Conservation (phyloP, 2,113 vertebrate genomes). For the Plecotus auritus region DNA sequence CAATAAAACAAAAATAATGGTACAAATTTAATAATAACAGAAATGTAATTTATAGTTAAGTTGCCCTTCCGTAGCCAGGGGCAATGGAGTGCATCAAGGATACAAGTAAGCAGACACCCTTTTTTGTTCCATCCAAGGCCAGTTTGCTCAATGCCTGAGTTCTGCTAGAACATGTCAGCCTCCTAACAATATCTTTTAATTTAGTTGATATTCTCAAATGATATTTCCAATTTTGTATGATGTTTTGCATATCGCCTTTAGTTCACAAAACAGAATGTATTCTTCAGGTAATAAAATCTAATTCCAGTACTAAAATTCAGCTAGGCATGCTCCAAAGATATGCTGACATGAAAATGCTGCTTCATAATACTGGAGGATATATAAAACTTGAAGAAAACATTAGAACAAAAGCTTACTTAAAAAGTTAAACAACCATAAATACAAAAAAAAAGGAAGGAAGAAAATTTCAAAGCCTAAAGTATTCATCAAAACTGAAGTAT, state of each 20-base stretch:
- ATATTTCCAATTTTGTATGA: conserved; percentile 41
- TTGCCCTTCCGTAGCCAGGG: not conserved
- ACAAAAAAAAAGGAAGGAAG: not conserved
- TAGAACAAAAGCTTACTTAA: not conserved
- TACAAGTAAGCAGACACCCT: conserved; percentile 28
- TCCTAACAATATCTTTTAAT: conserved; percentile 50
- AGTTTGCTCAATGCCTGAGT: not conserved
- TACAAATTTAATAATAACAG: conserved; percentile 50
- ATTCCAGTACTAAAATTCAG: conserved; percentile 42
- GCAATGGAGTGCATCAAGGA: not conserved
- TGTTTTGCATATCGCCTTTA: conserved; percentile 48
- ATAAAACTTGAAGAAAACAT: conserved; percentile 4
- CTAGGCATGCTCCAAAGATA: conserved; percentile 11
- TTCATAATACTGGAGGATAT: not conserved
- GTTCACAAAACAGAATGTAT: conserved; percentile 45
- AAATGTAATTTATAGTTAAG: conserved; percentile 51
- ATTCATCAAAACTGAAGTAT: not conserved
- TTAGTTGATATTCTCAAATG: conserved; percentile 47
- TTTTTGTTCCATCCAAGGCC: not conserved
- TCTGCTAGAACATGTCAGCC: not conserved
- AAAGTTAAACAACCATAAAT: conserved; percentile 12
- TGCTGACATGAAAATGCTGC: not conserved
- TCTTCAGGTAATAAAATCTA: conserved; percentile 56
- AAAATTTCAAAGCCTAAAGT: not conserved
- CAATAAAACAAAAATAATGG: conserved; percentile 56